These are phyloP conservation scores for Sesia bembeciformis DNA, from an alignment of 2,888 invertebrate genomes.

Conservation along the genomic window DNA sequence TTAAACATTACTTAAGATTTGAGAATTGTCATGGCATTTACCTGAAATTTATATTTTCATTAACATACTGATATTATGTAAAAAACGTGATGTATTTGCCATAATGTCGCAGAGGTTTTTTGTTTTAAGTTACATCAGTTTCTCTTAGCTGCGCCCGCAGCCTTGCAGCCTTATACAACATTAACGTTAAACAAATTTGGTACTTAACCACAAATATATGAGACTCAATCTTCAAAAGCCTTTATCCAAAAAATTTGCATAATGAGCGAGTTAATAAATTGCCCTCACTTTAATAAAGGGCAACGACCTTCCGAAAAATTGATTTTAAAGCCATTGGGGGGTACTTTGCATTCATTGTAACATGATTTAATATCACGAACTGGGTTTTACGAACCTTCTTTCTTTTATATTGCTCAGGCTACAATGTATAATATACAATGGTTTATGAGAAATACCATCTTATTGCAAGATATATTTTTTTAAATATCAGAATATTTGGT, in stretches of 20 bases:
- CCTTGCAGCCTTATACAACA: neutral
- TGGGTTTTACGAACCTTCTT: neutral
- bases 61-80: too few species aligned
- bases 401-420: neutral
- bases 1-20: too few species aligned
- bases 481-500: too few species aligned
- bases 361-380: neutral
- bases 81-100: too few species aligned
- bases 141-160: slow-evolving; percentile 1
- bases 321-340: slow-evolving; percentile 19
- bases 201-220: slow-evolving; percentile 22
- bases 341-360: slow-evolving; percentile 9
- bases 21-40: too few species aligned
- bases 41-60: too few species aligned
- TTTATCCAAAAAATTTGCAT: slow-evolving; percentile 28
- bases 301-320: slow-evolving; percentile 18
- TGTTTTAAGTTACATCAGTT: slow-evolving; percentile 15
- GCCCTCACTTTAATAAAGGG: slow-evolving; percentile 22
- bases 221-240: slow-evolving; percentile 27
- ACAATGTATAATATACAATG: too few species aligned
- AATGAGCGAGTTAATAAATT: slow-evolving; percentile 38
- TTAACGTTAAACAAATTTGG: slow-evolving; percentile 16
- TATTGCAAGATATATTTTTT: too few species aligned
- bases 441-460: too few species aligned
- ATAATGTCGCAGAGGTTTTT: slow-evolving; percentile 11